Evolutionary conservation across 92 coral and sea anemone genomes (phyloP).

Genomic region (Nematostella vectensis): DNA sequence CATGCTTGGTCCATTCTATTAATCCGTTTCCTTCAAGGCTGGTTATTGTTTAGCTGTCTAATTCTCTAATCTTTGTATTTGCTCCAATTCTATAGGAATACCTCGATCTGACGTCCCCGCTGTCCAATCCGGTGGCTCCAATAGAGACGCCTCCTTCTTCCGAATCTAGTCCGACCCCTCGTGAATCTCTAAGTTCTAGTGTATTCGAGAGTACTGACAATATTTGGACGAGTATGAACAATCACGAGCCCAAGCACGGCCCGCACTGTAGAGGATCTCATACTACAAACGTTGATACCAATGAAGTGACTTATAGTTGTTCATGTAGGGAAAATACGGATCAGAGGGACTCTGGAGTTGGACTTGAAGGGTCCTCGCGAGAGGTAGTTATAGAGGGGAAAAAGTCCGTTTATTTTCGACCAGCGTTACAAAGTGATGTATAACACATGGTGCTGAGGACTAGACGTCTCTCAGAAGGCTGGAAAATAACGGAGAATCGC

Average conservation of each 20-base stretch:
- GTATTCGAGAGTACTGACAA: constrained; percentile 70
- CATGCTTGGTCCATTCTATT: no score
- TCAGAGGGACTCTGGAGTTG: constrained; percentile 32
- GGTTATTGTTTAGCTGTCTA: no score
- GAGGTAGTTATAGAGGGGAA: constrained; percentile 12
- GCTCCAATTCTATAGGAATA: constrained; percentile 74
- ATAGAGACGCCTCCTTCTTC: constrained; percentile 64
- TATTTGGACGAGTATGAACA: constrained; percentile 10
- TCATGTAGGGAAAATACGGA: constrained; percentile 9
- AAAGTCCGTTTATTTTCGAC: constrained; percentile 35
- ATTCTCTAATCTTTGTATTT: no score
- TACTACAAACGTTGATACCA: constrained; percentile 8
- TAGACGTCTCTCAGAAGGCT: no score
- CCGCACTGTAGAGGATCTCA: constrained; percentile 11
- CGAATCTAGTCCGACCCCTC: constrained; percentile 58
- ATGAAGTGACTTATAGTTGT: not conserved
- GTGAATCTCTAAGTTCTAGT: constrained; percentile 64
- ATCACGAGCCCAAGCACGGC: constrained; percentile 18
- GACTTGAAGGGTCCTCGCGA: constrained; percentile 17
- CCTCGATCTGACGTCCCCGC: constrained; percentile 49
- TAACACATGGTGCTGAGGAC: constrained; percentile 7
- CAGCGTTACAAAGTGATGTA: constrained; percentile 49
- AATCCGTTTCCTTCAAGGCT: no score
- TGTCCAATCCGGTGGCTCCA: constrained; percentile 37
- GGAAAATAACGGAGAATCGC: no score